Evolutionary conservation across 1,140 invertebrate genomes (phyloP).

Genomic region (Platorchestia sp.): DNA sequence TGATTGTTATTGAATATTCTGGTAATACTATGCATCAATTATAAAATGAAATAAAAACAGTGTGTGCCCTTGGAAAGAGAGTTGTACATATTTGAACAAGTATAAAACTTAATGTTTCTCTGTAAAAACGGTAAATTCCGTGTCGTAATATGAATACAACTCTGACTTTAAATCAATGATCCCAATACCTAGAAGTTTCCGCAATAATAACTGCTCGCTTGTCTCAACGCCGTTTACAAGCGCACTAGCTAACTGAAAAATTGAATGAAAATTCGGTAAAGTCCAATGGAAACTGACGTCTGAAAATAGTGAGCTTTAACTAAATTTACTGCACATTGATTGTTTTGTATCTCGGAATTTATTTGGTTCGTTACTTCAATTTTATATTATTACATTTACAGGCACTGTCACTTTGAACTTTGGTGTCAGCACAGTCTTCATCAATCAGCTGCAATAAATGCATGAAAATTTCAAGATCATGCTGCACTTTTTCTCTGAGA

Average conservation of each 20-base stretch:
- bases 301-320: neutral
- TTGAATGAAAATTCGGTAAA: too few relatives aligned
- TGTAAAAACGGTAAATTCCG: neutral
- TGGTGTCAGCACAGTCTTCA: neutral
- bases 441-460: too few relatives aligned
- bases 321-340: neutral
- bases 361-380: neutral
- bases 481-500: too few relatives aligned
- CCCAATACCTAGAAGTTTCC: neutral
- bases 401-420: neutral
- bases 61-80: neutral
- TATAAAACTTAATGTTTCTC: neutral
- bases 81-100: neutral
- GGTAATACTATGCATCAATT: neutral
- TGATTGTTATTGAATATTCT: neutral
- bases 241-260: too few relatives aligned
- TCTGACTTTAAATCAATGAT: neutral
- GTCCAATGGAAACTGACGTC: neutral
- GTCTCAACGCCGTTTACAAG: neutral
- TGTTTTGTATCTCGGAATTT: neutral
- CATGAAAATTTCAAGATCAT: too few relatives aligned
- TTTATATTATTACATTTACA: neutral
- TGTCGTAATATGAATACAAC: neutral
- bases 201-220: neutral
- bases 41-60: neutral